Base-by-base conservation (phyloP, 1,140 invertebrate genomes). In the Drosophila ercepeae region DNA sequence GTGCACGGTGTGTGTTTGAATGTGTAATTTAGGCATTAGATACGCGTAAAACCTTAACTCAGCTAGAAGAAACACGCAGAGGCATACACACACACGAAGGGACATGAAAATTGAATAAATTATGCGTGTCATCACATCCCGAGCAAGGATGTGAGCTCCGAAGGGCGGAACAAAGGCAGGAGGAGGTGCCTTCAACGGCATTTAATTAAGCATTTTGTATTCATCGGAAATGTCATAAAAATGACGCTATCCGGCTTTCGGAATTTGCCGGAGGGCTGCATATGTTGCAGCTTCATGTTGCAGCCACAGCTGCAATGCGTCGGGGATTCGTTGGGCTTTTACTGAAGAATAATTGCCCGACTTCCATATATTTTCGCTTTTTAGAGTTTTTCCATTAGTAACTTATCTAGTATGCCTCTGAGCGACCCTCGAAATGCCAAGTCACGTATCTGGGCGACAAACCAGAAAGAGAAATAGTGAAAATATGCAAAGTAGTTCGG, bases 161-260 rank as follows among this genome's bases (percentile, higher is more conserved):
- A n/a, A n/a, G 60, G 50, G 41, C 64, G 23, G 34, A 19, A 27
- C 14, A 54, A 16, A 6, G 3, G 21, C 19, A 41, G 19, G 27
- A 9, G 32, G 34, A 18, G 29, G 19, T 14, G 36, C 36, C n/a
- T 39, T 39, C 36, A 76, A 50, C 54, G 69, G 58, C 82, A 81
- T 86, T 86, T 86, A 86, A 86, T 86, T 86, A 88, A 86, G 77
- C 82, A 82, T 86, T 86, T 86, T 86, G 82, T 86, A 86, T 86
- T 86, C 82, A 86, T 86, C 82, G 82, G 82, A 88, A 88, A 88
- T 82, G 82, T 88, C 82, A 88, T 88, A 88, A 88, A 89, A 88
- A 82, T 71, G 59, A 61, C 65, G 71, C 29, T 60, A 46, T 18
- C 39, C 39, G 25, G 32, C 11, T 13, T 25, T 36, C 13, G 34